Evolutionary conservation across 2,797 vertebrate genomes (phyloP).

Genomic region (Paratrypauchen microcephalus): DNA sequence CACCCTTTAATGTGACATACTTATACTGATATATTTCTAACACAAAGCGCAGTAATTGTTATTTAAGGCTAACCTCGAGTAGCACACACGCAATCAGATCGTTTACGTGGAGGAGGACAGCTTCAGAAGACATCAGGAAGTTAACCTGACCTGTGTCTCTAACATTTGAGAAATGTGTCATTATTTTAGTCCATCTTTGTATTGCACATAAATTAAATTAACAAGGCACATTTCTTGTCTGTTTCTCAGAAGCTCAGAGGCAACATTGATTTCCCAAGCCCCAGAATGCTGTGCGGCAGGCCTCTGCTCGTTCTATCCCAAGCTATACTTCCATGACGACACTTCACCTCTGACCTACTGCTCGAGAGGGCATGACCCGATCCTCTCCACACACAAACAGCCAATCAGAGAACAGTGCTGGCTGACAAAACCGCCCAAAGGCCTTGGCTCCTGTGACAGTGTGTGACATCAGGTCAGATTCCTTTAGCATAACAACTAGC

Average conservation of each 20-base stretch:
- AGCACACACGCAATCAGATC: constrained; percentile 58
- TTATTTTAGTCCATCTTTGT: background rate
- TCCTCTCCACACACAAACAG: constrained; percentile 65
- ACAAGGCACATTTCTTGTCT: constrained; percentile 32
- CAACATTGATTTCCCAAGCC: constrained; percentile 69
- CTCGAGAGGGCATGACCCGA: constrained; percentile 60
- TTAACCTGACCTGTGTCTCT: constrained; percentile 59
- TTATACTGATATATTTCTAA: constrained; percentile 54
- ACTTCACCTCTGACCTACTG: constrained; percentile 71
- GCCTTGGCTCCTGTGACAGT: constrained; percentile 71
- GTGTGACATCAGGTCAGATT: constrained; percentile 78
- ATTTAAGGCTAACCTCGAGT: constrained; percentile 54
- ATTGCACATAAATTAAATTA: constrained; percentile 11
- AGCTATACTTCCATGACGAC: constrained; percentile 74
- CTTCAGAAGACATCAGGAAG: constrained; percentile 47
- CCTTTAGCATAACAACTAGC: constrained; percentile 74
- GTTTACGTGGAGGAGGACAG: constrained; percentile 62
- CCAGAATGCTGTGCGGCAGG: constrained; percentile 59
- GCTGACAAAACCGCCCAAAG: constrained; percentile 76
- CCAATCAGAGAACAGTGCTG: constrained; percentile 57
- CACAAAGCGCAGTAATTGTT: constrained; percentile 55
- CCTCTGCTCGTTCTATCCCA: constrained; percentile 66
- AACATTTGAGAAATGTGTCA: background rate
- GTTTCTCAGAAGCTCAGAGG: constrained; percentile 49
- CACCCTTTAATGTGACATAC: constrained; percentile 59